Conservation (phyloP, 2,797 vertebrate genomes). For the Xenops minutus region DNA sequence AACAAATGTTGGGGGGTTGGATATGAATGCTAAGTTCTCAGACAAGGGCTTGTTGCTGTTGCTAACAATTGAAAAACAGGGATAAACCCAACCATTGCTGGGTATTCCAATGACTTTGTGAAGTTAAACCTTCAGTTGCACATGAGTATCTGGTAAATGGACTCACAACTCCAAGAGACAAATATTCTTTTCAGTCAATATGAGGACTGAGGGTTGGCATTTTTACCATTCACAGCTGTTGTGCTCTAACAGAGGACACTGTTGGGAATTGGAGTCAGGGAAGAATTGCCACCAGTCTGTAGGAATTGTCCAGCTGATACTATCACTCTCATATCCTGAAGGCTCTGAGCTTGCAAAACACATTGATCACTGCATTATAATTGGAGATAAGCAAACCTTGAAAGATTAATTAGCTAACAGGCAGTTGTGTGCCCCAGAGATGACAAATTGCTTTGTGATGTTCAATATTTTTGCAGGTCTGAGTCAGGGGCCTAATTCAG, state of each 20-base stretch:
- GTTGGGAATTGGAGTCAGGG: accelerated
- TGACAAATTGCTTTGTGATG: background rate
- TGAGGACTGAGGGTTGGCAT: background rate
- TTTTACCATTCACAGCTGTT: background rate
- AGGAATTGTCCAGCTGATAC: background rate
- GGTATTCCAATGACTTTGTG: background rate
- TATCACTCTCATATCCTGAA: accelerated
- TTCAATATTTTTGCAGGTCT: background rate
- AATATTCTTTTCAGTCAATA: background rate
- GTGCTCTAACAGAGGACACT: background rate
- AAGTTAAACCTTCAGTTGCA: background rate
- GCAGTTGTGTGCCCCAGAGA: background rate
- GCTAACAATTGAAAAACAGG: background rate
- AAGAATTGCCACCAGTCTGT: background rate
- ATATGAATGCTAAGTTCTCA: background rate
- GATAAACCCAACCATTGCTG: background rate
- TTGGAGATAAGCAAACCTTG: background rate
- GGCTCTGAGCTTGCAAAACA: background rate
- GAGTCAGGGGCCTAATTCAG: background rate
- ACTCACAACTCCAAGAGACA: background rate
- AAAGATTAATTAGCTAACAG: background rate
- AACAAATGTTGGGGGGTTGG: background rate
- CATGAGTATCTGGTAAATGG: background rate
- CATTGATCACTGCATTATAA: background rate
- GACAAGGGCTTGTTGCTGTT: background rate